Evolutionary conservation across 2,888 invertebrate genomes (phyloP).

Genomic region (Blomia tropicalis): DNA sequence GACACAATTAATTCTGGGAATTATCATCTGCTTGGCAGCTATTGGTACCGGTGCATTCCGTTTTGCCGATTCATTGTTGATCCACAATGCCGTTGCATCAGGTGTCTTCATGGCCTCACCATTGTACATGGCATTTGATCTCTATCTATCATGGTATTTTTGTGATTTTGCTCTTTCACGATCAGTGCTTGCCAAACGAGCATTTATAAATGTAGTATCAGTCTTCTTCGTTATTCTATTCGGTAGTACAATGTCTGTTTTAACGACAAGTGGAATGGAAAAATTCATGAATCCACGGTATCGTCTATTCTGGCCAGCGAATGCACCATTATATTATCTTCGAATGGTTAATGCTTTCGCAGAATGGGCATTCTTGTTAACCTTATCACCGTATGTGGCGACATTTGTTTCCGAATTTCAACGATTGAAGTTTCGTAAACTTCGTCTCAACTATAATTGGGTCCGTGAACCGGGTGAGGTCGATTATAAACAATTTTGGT

Average conservation of each 20-base stretch:
- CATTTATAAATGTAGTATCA: no score
- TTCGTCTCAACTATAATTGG: not conserved
- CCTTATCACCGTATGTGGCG: not conserved
- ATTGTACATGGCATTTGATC: not conserved
- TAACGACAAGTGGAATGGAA: no score
- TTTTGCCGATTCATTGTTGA: not conserved
- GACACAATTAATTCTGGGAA: not conserved
- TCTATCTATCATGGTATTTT: no score
- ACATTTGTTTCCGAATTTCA: not conserved
- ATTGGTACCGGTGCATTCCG: not conserved
- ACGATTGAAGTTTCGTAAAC: not conserved
- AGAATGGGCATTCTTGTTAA: not conserved
- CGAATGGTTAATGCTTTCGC: not conserved
- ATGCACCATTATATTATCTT: no score
- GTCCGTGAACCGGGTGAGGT: no score
- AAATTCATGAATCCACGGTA: no score
- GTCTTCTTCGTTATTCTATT: no score
- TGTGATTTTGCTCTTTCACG: no score
- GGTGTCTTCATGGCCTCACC: not conserved
- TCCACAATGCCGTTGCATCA: not conserved
- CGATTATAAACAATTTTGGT: no score
- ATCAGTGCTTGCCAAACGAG: no score
- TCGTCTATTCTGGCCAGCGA: no score
- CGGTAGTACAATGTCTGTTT: no score
- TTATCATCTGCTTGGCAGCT: not conserved